A percentile compares a stretch with the other conserved stretches of the same genome.
These are phyloP conservation scores for Anguilla obscura DNA, from an alignment of 2,797 vertebrate genomes.

Conservation along the genomic window DNA sequence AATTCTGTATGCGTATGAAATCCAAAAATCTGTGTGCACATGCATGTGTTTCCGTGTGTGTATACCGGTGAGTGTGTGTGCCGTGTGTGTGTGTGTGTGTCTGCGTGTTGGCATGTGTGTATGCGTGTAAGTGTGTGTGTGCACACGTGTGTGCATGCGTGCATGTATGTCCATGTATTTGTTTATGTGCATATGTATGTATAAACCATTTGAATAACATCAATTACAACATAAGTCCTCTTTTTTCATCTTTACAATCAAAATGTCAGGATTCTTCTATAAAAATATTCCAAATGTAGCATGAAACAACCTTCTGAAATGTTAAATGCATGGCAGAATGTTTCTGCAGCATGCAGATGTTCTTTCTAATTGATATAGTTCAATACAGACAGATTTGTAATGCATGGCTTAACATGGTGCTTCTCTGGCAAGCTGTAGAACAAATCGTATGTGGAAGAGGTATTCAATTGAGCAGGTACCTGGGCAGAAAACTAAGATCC, in stretches of 20 bases:
- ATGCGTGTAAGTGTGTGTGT: not conserved
- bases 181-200: not conserved
- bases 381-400: not conserved
- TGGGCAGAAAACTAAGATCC: not conserved
- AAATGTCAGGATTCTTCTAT: not conserved
- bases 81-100: not conserved
- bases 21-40: not conserved
- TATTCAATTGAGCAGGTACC: not conserved
- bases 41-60: not conserved
- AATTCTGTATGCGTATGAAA: not conserved
- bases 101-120: conserved; percentile 23
- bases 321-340: not conserved
- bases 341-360: not conserved
- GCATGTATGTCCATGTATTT: not conserved
- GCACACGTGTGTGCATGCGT: not conserved
- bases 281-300: not conserved
- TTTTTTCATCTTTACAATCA: not conserved
- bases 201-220: not conserved
- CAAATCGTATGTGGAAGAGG: not conserved
- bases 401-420: not conserved
- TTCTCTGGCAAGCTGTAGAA: not conserved
- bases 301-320: not conserved
- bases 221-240: not conserved
- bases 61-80: not conserved
- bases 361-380: not conserved